These are phyloP conservation scores for Nothobranchius kuhntae DNA, from an alignment of 2,113 vertebrate genomes.

Conservation along the genomic window DNA sequence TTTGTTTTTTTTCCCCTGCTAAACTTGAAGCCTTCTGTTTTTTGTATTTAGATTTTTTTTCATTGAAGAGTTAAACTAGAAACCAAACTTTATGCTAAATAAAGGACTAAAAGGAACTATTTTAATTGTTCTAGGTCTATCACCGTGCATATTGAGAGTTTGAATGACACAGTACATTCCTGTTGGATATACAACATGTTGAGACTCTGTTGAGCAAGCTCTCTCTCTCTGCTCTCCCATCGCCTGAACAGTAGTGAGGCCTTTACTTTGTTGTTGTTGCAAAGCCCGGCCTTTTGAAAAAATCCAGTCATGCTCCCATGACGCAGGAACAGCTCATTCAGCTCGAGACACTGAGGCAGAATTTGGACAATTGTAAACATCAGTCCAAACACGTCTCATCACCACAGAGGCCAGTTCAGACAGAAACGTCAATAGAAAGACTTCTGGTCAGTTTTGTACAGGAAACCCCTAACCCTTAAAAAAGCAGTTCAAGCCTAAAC, in stretches of 20 bases:
- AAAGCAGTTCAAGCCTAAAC: too few relatives aligned
- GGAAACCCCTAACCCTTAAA: background rate
- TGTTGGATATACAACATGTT: slow-evolving; percentile 45
- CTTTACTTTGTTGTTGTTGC: slow-evolving; percentile 66
- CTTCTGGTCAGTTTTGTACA: background rate
- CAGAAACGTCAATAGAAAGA: background rate
- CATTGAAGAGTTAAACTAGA: background rate
- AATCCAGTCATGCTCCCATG: slow-evolving; percentile 59
- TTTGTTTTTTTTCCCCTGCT: background rate
- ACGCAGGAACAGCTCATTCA: slow-evolving; percentile 44
- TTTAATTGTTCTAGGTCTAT: background rate
- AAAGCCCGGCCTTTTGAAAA: slow-evolving; percentile 72
- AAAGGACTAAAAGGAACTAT: too few relatives aligned
- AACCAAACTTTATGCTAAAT: slow-evolving; percentile 3
- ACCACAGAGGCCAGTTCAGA: background rate
- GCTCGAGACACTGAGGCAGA: slow-evolving; percentile 32
- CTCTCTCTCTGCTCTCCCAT: slow-evolving; percentile 39
- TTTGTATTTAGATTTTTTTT: background rate
- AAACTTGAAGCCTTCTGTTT: background rate
- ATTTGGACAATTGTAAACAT: slow-evolving; percentile 20
- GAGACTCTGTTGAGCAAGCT: slow-evolving; percentile 54
- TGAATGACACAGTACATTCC: slow-evolving; percentile 62
- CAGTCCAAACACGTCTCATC: slow-evolving; percentile 5
- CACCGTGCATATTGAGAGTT: slow-evolving; percentile 13
- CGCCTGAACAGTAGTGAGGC: slow-evolving; percentile 63